Conservation (phyloP, 2,797 vertebrate species). For the Dallia pectoralis region DNA sequence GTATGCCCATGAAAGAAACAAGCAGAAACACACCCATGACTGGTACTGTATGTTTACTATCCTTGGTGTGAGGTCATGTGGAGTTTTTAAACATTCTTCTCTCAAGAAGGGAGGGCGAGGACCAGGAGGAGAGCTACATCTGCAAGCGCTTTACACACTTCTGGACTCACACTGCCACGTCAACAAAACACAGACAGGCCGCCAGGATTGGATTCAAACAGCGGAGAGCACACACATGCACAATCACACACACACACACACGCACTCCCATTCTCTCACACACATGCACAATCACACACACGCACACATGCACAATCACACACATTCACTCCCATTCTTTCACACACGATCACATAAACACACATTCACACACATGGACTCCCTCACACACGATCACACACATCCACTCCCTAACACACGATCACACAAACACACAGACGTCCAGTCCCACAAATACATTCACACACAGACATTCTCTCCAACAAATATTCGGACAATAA, state of each 20-base stretch:
- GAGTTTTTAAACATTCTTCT: conserved; percentile 25
- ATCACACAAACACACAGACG: not conserved
- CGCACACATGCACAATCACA: not conserved
- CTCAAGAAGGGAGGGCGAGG: conserved; percentile 46
- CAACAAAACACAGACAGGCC: conserved; percentile 56
- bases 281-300: conserved; percentile 20
- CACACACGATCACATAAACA: conserved; percentile 9
- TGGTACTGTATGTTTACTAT: conserved; percentile 33
- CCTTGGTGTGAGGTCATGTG: conserved; percentile 26
- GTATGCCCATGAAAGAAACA: not conserved
- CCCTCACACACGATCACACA: not conserved
- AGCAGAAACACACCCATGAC: conserved; percentile 25
- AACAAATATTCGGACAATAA: not conserved
- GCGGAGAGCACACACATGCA: conserved; percentile 7
- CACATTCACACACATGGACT: conserved; percentile 18
- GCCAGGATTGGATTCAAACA: conserved; percentile 44
- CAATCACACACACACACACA: conserved; percentile 17
- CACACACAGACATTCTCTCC: not conserved
- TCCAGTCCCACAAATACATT: not conserved
- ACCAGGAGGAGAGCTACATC: conserved; percentile 58
- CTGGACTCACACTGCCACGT: conserved; percentile 72
- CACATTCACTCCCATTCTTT: conserved; percentile 3
- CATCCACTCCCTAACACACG: not conserved
- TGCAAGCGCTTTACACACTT: conserved; percentile 65
- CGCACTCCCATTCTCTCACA: not conserved